Percentiles rank a stretch among this genome's conserved stretches.
Evolutionary conservation across 2,797 vertebrate species (phyloP).

Genomic region (Protosalanx chinensis): DNA sequence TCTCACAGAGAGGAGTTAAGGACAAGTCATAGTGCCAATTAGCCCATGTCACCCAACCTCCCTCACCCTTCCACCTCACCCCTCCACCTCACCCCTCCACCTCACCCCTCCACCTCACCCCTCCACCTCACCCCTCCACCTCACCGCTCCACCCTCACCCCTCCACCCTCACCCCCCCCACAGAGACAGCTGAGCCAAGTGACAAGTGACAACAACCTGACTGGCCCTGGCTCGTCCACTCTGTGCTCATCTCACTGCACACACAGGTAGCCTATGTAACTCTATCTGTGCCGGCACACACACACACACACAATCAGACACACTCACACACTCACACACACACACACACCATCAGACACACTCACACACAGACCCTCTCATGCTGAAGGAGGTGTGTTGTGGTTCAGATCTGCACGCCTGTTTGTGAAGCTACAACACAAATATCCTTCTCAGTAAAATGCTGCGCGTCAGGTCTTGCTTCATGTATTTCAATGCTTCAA

Average conservation of each 20-base stretch:
- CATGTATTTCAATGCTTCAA: constrained; percentile 11
- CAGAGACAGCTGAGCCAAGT: neutral
- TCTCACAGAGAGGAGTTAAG: too few species aligned
- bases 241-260: constrained; percentile 31
- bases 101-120: neutral
- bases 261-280: constrained; percentile 39
- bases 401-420: constrained; percentile 12
- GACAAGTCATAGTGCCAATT: too few species aligned
- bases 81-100: neutral
- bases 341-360: neutral
- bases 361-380: constrained; percentile 10
- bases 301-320: neutral
- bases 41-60: neutral
- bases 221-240: constrained; percentile 29
- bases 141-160: too few species aligned
- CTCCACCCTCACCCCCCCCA: neutral
- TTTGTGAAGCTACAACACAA: constrained; percentile 15
- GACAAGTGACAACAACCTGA: constrained; percentile 15
- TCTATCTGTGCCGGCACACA: constrained; percentile 9
- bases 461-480: constrained; percentile 13
- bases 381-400: neutral
- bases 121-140: neutral
- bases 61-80: neutral
- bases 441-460: constrained; percentile 17
- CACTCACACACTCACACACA: constrained; percentile 6